These are phyloP conservation scores for Plotosus lineatus DNA, from an alignment of 2,113 vertebrate species.

Conservation along the genomic window DNA sequence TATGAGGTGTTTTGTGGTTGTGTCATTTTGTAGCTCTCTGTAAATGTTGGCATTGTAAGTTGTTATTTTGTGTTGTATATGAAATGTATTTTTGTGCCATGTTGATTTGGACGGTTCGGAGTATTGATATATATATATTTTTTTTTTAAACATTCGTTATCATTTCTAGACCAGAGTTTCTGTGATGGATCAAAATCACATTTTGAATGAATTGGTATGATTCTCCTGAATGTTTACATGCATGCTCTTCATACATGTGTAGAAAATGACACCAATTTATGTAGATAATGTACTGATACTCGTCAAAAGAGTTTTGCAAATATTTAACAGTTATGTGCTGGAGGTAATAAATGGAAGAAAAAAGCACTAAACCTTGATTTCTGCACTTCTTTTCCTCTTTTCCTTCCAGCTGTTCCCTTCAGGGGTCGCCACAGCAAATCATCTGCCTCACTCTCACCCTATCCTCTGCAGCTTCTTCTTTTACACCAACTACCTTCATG, in stretches of 20 bases:
- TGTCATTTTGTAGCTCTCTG: slow-evolving; percentile 48
- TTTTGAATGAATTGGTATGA: slow-evolving; percentile 16
- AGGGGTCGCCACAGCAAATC: too few species aligned
- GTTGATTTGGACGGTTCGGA: neutral
- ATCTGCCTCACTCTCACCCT: too few species aligned
- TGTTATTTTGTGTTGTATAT: slow-evolving; percentile 5
- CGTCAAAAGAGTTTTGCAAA: slow-evolving; percentile 18
- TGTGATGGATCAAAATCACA: slow-evolving; percentile 40
- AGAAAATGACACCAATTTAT: neutral
- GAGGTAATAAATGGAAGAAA: too few species aligned
- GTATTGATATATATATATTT: neutral
- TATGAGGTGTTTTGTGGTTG: slow-evolving; percentile 54
- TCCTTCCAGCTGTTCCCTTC: too few species aligned
- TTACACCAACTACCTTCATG: too few species aligned
- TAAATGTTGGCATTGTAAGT: slow-evolving; percentile 60
- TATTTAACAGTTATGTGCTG: too few species aligned
- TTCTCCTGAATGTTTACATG: slow-evolving; percentile 38
- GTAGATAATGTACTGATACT: neutral
- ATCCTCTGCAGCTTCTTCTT: too few species aligned
- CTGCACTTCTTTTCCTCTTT: neutral
- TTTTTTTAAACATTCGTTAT: neutral
- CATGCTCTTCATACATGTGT: neutral
- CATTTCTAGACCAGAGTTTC: slow-evolving; percentile 15
- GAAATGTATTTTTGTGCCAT: neutral
- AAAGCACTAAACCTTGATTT: too few species aligned